Evolutionary conservation across 2,888 invertebrate genomes (phyloP).

Genomic region (Acrobasis suavella): DNA sequence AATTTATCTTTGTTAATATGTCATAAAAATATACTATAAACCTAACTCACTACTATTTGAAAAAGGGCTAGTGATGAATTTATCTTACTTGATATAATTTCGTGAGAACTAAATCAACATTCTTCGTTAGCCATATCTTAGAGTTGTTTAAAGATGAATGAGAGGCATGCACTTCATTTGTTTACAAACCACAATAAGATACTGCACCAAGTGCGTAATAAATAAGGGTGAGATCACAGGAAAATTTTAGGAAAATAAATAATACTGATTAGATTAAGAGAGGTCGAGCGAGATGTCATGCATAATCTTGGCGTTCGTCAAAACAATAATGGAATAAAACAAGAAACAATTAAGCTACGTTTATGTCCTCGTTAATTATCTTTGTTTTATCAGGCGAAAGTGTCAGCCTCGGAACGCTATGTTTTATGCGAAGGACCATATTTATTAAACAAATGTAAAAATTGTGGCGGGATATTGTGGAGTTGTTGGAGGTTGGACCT

Average conservation of each 20-base stretch:
- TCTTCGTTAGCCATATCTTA: too few species aligned
- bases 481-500: too few species aligned
- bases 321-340: constrained; percentile 74
- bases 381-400: constrained; percentile 33
- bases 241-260: constrained; percentile 68
- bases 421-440: constrained; percentile 28
- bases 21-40: too few species aligned
- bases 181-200: constrained; percentile 39
- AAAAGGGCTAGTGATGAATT: too few species aligned
- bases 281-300: constrained; percentile 53
- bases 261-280: constrained; percentile 60
- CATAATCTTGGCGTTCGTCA: constrained; percentile 54
- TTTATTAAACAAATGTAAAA: neutral
- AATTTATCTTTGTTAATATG: too few species aligned
- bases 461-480: too few species aligned
- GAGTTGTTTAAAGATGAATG: constrained; percentile 9
- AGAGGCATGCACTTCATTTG: constrained; percentile 26
- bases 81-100: neutral
- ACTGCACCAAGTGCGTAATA: constrained; percentile 47
- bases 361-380: constrained; percentile 50
- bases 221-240: constrained; percentile 69
- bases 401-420: constrained; percentile 27
- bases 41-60: too few species aligned
- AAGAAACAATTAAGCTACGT: constrained; percentile 58
- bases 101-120: too few species aligned